phyloP scores from a whole-genome alignment of 2,888 invertebrate genomes.

The Eupithecia abbreviata region DNA sequence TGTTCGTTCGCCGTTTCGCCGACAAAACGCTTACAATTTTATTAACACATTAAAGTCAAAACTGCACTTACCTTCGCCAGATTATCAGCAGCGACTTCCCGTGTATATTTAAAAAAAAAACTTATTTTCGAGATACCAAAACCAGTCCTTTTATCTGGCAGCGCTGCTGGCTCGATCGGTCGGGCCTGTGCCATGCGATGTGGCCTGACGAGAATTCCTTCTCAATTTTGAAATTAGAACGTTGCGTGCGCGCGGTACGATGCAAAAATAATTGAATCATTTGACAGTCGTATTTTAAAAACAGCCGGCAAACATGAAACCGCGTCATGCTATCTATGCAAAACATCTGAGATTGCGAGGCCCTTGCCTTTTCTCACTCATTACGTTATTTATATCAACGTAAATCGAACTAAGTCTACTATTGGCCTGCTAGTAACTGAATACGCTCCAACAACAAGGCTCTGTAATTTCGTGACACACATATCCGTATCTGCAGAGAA shows the following conservation, averaged over 20 bases:
- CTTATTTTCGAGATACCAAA: slow-evolving; percentile 73
- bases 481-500: slow-evolving; percentile 50
- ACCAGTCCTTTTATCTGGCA: slow-evolving; percentile 78
- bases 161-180: slow-evolving; percentile 51
- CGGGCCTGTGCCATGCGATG: slow-evolving; percentile 41
- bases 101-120: slow-evolving; percentile 69
- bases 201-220: slow-evolving; percentile 63
- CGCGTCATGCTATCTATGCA: slow-evolving; percentile 35
- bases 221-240: slow-evolving; percentile 68
- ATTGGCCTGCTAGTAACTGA: not conserved
- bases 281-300: slow-evolving; percentile 34
- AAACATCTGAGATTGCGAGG: slow-evolving; percentile 47
- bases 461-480: not conserved
- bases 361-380: slow-evolving; percentile 53
- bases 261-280: slow-evolving; percentile 48
- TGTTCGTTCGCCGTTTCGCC: slow-evolving; percentile 62
- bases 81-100: slow-evolving; percentile 80
- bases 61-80: slow-evolving; percentile 79
- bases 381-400: slow-evolving; percentile 44
- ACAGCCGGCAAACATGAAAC: slow-evolving; percentile 27
- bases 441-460: not conserved
- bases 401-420: not conserved
- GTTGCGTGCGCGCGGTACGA: slow-evolving; percentile 53
- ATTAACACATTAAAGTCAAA: slow-evolving; percentile 83
- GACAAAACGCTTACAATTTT: slow-evolving; percentile 81